Evolutionary conservation across 2,888 invertebrate species (phyloP).

Genomic region (Rhopalosiphum nymphaeae): DNA sequence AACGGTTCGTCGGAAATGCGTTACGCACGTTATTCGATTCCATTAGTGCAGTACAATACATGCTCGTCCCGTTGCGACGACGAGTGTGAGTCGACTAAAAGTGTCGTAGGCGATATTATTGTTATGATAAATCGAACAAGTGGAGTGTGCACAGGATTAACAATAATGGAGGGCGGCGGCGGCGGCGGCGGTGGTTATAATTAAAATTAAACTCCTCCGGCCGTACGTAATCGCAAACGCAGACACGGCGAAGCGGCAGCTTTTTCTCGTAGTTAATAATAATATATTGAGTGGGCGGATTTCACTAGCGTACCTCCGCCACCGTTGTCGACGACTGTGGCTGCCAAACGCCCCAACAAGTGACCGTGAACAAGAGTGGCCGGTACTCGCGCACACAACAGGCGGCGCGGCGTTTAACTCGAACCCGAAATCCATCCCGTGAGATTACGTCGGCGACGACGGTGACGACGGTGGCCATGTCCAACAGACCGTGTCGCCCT

Average conservation of each 20-base stretch:
- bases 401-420: constrained; percentile 59
- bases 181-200: constrained; percentile 43
- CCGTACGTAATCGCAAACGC: constrained; percentile 47
- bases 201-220: constrained; percentile 62
- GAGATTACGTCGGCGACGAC: constrained; percentile 37
- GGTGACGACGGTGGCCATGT: neutral
- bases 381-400: constrained; percentile 40
- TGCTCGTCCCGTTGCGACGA: neutral
- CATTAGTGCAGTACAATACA: neutral
- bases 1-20: neutral
- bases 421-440: constrained; percentile 60
- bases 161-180: constrained; percentile 14
- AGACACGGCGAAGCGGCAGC: constrained; percentile 12
- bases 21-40: neutral
- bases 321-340: constrained; percentile 16
- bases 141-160: constrained; percentile 38
- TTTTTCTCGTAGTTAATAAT: constrained; percentile 38
- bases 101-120: constrained; percentile 13
- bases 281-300: constrained; percentile 61
- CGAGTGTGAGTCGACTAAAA: neutral
- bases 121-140: constrained; percentile 37
- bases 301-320: constrained; percentile 9
- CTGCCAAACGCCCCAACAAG: constrained; percentile 62
- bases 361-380: constrained; percentile 64
- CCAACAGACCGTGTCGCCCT: constrained; percentile 62